Evolutionary conservation across 2,797 vertebrate species (phyloP), one percentile per base, ranked within the genome.

Genomic region (Serranus cabrilla): DNA sequence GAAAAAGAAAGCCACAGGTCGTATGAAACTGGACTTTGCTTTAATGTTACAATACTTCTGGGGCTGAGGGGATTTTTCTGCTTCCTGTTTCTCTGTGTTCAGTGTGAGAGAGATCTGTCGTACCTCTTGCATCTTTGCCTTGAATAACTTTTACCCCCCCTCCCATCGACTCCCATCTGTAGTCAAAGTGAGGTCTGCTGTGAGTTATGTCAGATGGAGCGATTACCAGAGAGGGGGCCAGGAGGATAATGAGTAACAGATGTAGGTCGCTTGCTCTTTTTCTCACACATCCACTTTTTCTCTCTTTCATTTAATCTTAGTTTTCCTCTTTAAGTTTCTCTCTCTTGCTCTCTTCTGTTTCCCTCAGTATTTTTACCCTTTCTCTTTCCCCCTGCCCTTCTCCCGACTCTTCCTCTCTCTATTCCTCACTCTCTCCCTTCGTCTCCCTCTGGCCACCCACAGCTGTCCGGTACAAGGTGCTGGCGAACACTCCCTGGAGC

Each of bases 141-240:
- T 94, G 91, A 89, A 91, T 91, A 94, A 92, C 92, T 94, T 78
- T 67, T 47, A 54, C 27, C 77, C 82, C n/a, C 74, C 69, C 65
- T 67, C 70, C 68, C 60, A 50, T 77, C 42, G 56, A 69, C 93
- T 93, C 64, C 73, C 94, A 88, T 91, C 94, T 95, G 95, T 92
- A 92, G 96, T 96, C 95, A 95, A 96, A 96, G 96, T 89, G 95
- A 95, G 94, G 95, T 95, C 89, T 7, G 92, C 89, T 6, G 91
- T 95, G 96, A 96, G 95, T 97, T 95, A 96, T 96, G 95, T 96
- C 94, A 96, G 96, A 96, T 96, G 94, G 91, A 96, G 96, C 95
- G 95, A 97, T 97, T 97, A 96, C 88, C 86, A 89, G 93, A 94
- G 93, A 92, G 90, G 92, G 91, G 92, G 89, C 94, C 93, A 92